phyloP scores from a whole-genome alignment of 2,797 vertebrate species.

The Borostomias antarcticus region DNA sequence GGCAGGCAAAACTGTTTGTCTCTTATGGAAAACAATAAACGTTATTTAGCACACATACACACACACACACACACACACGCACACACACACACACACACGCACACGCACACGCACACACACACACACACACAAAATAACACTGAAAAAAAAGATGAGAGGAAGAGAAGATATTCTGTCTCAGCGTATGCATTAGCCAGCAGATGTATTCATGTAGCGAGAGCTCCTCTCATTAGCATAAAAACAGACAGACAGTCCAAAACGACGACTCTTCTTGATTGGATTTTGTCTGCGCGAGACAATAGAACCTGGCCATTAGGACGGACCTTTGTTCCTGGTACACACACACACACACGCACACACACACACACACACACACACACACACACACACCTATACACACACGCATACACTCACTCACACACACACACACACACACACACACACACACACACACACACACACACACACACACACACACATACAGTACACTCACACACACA shows the following conservation, averaged over 20 bases:
- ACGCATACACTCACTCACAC: conserved; percentile 17
- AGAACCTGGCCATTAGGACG: conserved; percentile 97
- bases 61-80: conserved; percentile 72
- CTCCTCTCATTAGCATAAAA: conserved; percentile 72
- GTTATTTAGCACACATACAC: conserved; percentile 86
- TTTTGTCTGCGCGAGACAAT: conserved; percentile 97
- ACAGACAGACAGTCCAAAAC: conserved; percentile 90
- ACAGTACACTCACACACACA: too few relatives aligned
- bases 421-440: conserved; percentile 26
- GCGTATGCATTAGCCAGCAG: conserved; percentile 83
- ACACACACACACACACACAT: conserved; percentile 23
- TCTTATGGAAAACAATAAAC: conserved; percentile 85
- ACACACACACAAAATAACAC: too few relatives aligned
- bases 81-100: conserved; percentile 81
- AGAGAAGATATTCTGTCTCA: too few relatives aligned
- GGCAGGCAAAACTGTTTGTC: conserved; percentile 80
- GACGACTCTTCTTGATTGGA: conserved; percentile 97
- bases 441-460: conserved; percentile 10
- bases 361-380: conserved; percentile 14
- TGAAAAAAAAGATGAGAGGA: too few relatives aligned
- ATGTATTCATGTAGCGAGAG: conserved; percentile 62
- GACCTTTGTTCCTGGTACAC: conserved; percentile 88
- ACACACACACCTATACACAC: conserved; percentile 22
- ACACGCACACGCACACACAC: too few relatives aligned
- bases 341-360: conserved; percentile 17